Base-by-base conservation (phyloP, 37 sponge, comb jelly and placozoan species). In the Bolinopsis microptera region DNA sequence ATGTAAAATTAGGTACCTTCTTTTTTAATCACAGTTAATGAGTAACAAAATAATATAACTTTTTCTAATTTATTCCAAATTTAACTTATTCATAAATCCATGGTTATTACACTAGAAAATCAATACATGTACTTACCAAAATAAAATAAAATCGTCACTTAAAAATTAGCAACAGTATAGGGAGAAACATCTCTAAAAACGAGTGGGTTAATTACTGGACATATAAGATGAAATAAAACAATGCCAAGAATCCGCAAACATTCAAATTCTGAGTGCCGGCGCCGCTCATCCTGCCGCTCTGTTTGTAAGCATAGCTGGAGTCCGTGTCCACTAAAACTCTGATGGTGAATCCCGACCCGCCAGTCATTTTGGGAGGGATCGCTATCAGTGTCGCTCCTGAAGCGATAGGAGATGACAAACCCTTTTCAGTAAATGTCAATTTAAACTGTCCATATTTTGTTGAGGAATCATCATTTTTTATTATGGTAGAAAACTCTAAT, bases 311-410 rank as follows among this genome's bases (percentile, higher is more conserved):
- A n/a, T 24, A 72, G 5, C n/a, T n/a, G 18, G 75, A 72, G 18
- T 72, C 75, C 18, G 75, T 72, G 31, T 72, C 75, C 5, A 72
- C 75, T 8, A 72, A 3, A 8, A 28, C 31, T 5, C 75, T n/a
- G 3, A 72, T 24, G 26, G 75, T 72, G 5, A 72, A 72, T 28
- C 75, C 75, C 5, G 31, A 30, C 31, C 75, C 75, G 5, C 75
- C 75, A 30, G 26, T 28, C 31, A 72, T 72, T 72, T 72, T 72
- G 5, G 75, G 75, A n/a, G 75, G 75, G 26, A 72, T 30, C 18
- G 75, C 75, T n/a, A 72, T 72, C 75, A 72, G 75, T 72, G 75
- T 72, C 31, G 75, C 75, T 28, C 75, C 75, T 72, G 75, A 72
- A 30, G 13, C 61, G 13, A 48, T 5, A 5, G 61, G 9, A 18